A percentile compares a stretch with the other conserved stretches of the same genome.
phyloP scores from a whole-genome alignment of 2,797 vertebrate genomes.

The Smutsia temminckii region DNA sequence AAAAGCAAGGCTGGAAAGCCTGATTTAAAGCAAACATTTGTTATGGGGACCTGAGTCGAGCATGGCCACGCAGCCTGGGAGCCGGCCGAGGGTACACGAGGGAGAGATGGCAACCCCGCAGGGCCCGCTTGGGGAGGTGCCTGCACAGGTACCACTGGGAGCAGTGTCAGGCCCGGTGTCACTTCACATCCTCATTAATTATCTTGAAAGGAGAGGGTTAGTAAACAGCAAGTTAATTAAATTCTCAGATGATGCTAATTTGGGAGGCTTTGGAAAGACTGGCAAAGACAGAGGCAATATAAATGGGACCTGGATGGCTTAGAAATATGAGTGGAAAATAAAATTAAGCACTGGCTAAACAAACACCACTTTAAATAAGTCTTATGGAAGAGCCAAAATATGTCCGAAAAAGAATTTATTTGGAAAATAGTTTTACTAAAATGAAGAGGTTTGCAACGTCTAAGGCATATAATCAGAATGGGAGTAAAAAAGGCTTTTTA shows the following conservation, averaged over 20 bases:
- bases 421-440: background rate
- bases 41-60: background rate
- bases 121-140: conserved; percentile 56
- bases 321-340: conserved; percentile 78
- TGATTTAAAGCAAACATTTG: background rate
- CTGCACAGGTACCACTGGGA: conserved; percentile 76
- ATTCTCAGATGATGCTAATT: conserved; percentile 85
- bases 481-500: background rate
- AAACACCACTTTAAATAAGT: conserved; percentile 43
- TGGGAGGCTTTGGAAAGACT: conserved; percentile 81
- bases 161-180: conserved; percentile 76
- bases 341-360: conserved; percentile 58
- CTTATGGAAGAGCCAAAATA: background rate
- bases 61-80: background rate
- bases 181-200: conserved; percentile 86
- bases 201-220: conserved; percentile 83
- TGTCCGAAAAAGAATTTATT: background rate
- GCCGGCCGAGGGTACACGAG: background rate
- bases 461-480: background rate
- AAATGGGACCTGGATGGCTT: conserved; percentile 75
- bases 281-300: conserved; percentile 80
- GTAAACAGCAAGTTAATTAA: conserved; percentile 87
- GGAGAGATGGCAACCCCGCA: conserved; percentile 18
- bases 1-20: background rate
- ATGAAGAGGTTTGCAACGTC: background rate